These are phyloP conservation scores for Aplodontia rufa DNA, from an alignment of 2,113 vertebrate genomes.

Conservation along the genomic window DNA sequence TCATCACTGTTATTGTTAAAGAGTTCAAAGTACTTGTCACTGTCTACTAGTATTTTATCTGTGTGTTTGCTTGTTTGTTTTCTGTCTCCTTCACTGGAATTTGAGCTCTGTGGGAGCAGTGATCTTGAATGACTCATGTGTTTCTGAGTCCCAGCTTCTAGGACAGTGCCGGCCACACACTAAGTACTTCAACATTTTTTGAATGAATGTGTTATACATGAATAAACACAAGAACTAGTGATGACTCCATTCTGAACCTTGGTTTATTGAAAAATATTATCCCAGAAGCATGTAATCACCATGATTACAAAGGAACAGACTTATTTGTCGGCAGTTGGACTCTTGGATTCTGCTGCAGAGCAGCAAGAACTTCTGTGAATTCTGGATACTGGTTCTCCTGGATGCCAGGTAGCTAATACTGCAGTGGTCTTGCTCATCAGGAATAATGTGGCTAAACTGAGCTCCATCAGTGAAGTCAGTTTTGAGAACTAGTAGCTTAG, in stretches of 20 bases:
- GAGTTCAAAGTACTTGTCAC: not conserved
- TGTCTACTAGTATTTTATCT: not conserved
- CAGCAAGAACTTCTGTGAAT: not conserved
- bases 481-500: not conserved
- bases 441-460: not conserved
- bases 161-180: not conserved
- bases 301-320: not conserved
- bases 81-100: not conserved
- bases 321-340: not conserved
- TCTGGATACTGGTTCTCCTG: not conserved
- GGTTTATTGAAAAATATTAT: not conserved
- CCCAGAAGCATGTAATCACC: not conserved
- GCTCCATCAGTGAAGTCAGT: not conserved
- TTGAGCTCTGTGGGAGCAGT: not conserved
- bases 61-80: not conserved
- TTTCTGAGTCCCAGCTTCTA: not conserved
- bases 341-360: not conserved
- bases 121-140: not conserved
- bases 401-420: too few relatives aligned
- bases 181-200: not conserved
- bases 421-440: not conserved
- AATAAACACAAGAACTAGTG: not conserved
- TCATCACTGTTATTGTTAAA: not conserved
- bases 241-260: not conserved
- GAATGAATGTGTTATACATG: not conserved